A percentile compares a stretch with the other conserved stretches of the same genome.
These are phyloP conservation scores for Heliconius congener DNA, from an alignment of 1,140 invertebrate species.

Conservation along the genomic window DNA sequence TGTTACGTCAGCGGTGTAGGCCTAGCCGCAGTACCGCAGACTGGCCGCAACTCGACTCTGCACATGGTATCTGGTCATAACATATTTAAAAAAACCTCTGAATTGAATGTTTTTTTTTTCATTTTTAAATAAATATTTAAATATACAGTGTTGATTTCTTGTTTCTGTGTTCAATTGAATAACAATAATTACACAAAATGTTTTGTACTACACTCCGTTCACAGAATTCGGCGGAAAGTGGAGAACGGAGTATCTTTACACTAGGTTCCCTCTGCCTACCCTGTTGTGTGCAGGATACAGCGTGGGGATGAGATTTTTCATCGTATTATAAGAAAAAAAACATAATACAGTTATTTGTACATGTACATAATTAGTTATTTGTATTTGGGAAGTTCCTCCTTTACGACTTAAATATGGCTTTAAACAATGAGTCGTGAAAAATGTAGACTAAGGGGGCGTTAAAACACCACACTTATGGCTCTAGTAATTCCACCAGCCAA, in stretches of 20 bases:
- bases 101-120: neutral
- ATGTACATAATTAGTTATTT: too few relatives aligned
- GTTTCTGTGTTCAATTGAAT: too few relatives aligned
- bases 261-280: too few relatives aligned
- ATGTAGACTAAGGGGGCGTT: neutral
- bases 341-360: too few relatives aligned
- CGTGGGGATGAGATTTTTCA: too few relatives aligned
- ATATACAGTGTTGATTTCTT: neutral
- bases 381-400: too few relatives aligned
- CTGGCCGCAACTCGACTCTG: conserved; percentile 20
- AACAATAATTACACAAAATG: too few relatives aligned
- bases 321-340: too few relatives aligned
- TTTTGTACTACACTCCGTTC: too few relatives aligned
- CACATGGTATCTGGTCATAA: conserved; percentile 11
- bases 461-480: neutral
- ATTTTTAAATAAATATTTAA: neutral
- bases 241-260: too few relatives aligned
- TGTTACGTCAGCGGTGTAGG: conserved; percentile 31
- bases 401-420: neutral
- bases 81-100: neutral
- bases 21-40: conserved; percentile 21
- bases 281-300: too few relatives aligned
- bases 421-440: neutral
- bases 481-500: conserved; percentile 4
- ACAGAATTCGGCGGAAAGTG: too few relatives aligned